Evolutionary conservation across 2,797 vertebrate genomes (phyloP), one percentile per base, ranked within the genome.

Genomic region (Eremophila alpestris): DNA sequence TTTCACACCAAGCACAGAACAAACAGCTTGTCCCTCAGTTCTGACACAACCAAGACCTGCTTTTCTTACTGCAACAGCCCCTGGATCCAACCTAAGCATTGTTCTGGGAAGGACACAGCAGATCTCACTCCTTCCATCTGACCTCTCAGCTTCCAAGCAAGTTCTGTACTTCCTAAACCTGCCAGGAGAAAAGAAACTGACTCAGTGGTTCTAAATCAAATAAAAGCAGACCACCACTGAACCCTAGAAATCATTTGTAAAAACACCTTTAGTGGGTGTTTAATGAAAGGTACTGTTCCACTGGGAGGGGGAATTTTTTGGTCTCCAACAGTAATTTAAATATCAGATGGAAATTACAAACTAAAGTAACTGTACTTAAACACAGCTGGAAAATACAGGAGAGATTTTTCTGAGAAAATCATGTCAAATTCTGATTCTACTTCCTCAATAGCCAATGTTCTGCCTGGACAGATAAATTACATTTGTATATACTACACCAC

Each of bases 261-360:
- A 87, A 92, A 20, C 36, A 86, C 51, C 46, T 87, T 93, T 48
- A 87, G 45, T 8, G 3, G 38, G 56, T 54, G n/a, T 71, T 79
- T 73, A 87, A 62, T 60, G 43, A 83, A 81, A 71, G 73, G 56
- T 55, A 76, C 67, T 70, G 55, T 60, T 86, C 80, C 30, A 34
- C 2, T 11, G 20, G 48, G 77, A 97, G 60, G 74, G 94, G 90
- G 94, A 96, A 88, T 93, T 93, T 59, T 77, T 88, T 63, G 17
- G 64, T 89, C 51, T 94, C 89, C 81, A 90, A 58, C 5, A 18
- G 70, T 38, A 10, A 29, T 88, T 95, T 87, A 94, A 93, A 83
- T 80, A 96, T 76, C 27, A 32, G 54, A 32, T 87, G 55, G 79
- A 96, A 96, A 96, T 89, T 75, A 93, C 94, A 96, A 96, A 96